phyloP scores from a whole-genome alignment of 2,113 vertebrate species.

The western clawed frog (Xenopus tropicalis) region DNA sequence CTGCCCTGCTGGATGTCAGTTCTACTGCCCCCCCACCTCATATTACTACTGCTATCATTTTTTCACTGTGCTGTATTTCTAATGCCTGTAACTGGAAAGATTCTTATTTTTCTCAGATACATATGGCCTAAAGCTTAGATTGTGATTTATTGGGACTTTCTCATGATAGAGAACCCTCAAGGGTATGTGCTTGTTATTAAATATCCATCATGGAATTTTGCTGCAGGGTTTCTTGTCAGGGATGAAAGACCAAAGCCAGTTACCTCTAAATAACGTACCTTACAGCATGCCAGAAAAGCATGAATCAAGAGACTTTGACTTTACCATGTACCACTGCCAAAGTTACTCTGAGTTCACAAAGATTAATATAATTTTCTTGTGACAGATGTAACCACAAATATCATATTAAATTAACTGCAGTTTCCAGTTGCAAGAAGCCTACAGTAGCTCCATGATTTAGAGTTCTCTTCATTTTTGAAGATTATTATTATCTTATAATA shows the following conservation, averaged over 20 bases:
- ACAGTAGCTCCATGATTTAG: no score
- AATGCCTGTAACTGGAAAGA: background rate
- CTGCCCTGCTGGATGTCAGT: no score
- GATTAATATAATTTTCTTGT: slow-evolving; percentile 3
- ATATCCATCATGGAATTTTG: slow-evolving; percentile 47
- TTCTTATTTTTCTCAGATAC: slow-evolving; percentile 14
- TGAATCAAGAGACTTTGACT: slow-evolving; percentile 9
- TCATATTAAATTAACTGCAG: slow-evolving; percentile 3
- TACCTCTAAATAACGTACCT: slow-evolving; percentile 23
- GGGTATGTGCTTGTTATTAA: slow-evolving; percentile 35
- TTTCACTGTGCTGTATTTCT: no score
- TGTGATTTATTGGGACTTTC: slow-evolving; percentile 41
- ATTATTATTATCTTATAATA: background rate
- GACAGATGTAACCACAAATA: slow-evolving; percentile 6
- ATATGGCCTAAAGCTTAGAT: slow-evolving; percentile 14
- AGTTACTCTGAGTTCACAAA: background rate
- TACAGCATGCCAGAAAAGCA: slow-evolving; percentile 26
- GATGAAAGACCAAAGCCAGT: slow-evolving; percentile 17
- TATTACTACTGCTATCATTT: no score
- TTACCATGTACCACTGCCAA: background rate
- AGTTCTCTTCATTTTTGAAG: no score
- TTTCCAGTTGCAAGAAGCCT: no score
- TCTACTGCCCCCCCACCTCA: no score
- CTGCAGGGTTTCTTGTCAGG: slow-evolving; percentile 39
- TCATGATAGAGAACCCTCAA: slow-evolving; percentile 22